Evolutionary conservation across 2,888 invertebrate genomes (phyloP).

Genomic region (Drosophila meridiana): DNA sequence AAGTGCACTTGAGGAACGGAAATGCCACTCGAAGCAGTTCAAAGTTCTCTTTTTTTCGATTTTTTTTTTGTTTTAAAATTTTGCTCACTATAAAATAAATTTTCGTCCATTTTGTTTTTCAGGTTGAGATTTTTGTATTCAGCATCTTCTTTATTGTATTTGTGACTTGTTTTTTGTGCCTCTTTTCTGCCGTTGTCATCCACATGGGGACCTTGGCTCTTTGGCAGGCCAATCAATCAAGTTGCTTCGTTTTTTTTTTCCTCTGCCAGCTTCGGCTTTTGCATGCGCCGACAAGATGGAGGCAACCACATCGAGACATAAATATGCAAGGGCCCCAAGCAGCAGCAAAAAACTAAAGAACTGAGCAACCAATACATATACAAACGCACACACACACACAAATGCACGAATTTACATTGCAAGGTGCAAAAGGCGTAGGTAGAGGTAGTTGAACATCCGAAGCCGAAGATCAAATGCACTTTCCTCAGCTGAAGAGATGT

Average conservation of each 20-base stretch:
- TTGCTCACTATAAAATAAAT: not conserved
- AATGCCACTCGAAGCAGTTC: constrained; percentile 23
- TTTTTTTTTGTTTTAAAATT: not conserved
- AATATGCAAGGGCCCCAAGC: constrained; percentile 67
- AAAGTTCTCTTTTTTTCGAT: constrained; percentile 7
- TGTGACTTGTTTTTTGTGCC: not conserved
- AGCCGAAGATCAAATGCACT: constrained; percentile 44
- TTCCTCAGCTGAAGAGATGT: not conserved
- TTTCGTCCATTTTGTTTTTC: constrained; percentile 61
- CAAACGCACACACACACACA: constrained; percentile 42
- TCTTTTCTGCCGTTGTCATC: constrained; percentile 21
- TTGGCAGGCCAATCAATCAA: constrained; percentile 83
- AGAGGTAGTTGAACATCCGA: fast-evolving
- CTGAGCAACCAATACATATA: constrained; percentile 31
- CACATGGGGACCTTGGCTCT: constrained; percentile 41
- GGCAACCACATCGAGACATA: constrained; percentile 58
- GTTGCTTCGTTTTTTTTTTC: constrained; percentile 68
- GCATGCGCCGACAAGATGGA: constrained; percentile 77
- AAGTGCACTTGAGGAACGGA: constrained; percentile 37
- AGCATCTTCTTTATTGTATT: constrained; percentile 12
- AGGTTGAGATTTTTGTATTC: constrained; percentile 65
- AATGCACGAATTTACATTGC: constrained; percentile 80
- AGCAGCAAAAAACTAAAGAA: constrained; percentile 21
- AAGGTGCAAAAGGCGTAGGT: constrained; percentile 58
- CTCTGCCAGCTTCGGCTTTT: constrained; percentile 50